Base-by-base conservation (phyloP, 1,140 invertebrate genomes). In the Monochamus saltuarius region DNA sequence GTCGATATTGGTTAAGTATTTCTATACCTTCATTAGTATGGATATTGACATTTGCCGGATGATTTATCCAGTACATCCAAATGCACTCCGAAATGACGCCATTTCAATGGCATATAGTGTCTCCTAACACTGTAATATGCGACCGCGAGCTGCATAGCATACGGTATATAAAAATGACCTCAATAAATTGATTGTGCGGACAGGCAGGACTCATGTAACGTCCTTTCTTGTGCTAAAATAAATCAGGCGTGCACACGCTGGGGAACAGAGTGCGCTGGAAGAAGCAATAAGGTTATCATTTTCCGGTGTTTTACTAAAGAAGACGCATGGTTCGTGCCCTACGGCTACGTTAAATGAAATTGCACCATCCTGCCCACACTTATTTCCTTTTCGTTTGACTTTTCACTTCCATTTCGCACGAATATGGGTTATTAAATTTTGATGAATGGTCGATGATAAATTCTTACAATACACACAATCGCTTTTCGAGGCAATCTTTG, bases 211-310 rank as follows among this genome's bases (percentile, higher is more conserved):
- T 67, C 59, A 67, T 67, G 67, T 69, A 67, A 63, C 65, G 65
- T 69, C 67, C 67, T 62, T 66, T 66, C 60, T 59, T 59, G 67
- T 60, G 65, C 52, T 59, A 51, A 61, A 65, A 69, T 69, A 69
- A 69, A 69, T 69, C 67, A 69, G 62, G 62, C 67, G 67, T 69
- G 55, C 65, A 55, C 9, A 49, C 46, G 52, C 58, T 47, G 56
- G 67, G 67, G 64, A 64, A 53, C 57, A 62, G 62, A 61, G 46
- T 60, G 58, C 63, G 54, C 61, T 64, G 61, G 64, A 69, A 70
- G 61, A 61, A 69, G 66, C 66, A 70, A 69, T 70, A 68, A 69
- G 64, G 64, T 70, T 70, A 70, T 70, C 66, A 70, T 70, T 70
- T 68, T 70, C 69, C 66, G 69, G 64, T 68, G 69, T 68, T 70